These are phyloP conservation scores for Ips typographus DNA, from an alignment of 1,140 invertebrate species.

Conservation along the genomic window DNA sequence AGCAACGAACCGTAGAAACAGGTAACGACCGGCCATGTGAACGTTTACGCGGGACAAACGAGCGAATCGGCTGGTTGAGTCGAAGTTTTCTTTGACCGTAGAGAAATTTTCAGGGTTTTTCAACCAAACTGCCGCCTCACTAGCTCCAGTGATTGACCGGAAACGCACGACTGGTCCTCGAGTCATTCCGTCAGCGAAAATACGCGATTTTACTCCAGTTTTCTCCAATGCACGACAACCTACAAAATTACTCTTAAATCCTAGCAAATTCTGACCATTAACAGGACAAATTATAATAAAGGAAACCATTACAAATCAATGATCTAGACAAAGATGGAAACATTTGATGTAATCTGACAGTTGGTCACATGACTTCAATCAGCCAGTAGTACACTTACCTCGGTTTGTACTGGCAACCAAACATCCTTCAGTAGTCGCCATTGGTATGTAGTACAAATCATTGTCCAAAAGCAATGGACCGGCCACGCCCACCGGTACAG, in stretches of 20 bases:
- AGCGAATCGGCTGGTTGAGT: slow-evolving; percentile 85
- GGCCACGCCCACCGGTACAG: slow-evolving; percentile 87
- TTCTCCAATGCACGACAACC: slow-evolving; percentile 74
- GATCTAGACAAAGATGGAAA: too few relatives aligned
- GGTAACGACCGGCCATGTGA: slow-evolving; percentile 78
- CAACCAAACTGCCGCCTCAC: slow-evolving; percentile 83
- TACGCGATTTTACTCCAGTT: slow-evolving; percentile 73
- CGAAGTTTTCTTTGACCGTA: slow-evolving; percentile 79
- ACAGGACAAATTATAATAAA: too few relatives aligned
- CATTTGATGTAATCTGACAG: too few relatives aligned
- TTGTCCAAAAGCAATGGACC: slow-evolving; percentile 90
- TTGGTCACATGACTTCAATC: too few relatives aligned
- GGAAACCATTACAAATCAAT: too few relatives aligned
- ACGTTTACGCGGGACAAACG: slow-evolving; percentile 76
- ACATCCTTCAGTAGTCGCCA: slow-evolving; percentile 98
- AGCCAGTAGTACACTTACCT: slow-evolving; percentile 59
- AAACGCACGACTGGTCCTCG: slow-evolving; percentile 91
- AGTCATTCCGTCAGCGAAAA: slow-evolving; percentile 94
- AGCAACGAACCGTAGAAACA: slow-evolving; percentile 92
- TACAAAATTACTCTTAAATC: slow-evolving; percentile 9
- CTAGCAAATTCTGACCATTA: too few relatives aligned
- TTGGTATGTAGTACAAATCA: slow-evolving; percentile 80
- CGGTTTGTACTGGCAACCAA: slow-evolving; percentile 95
- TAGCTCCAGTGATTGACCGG: slow-evolving; percentile 72
- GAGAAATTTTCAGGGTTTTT: slow-evolving; percentile 75